A percentile compares a stretch with the other conserved stretches of the same genome.
Conservation (phyloP, 2,113 vertebrate genomes). For the Lepus timidus region DNA sequence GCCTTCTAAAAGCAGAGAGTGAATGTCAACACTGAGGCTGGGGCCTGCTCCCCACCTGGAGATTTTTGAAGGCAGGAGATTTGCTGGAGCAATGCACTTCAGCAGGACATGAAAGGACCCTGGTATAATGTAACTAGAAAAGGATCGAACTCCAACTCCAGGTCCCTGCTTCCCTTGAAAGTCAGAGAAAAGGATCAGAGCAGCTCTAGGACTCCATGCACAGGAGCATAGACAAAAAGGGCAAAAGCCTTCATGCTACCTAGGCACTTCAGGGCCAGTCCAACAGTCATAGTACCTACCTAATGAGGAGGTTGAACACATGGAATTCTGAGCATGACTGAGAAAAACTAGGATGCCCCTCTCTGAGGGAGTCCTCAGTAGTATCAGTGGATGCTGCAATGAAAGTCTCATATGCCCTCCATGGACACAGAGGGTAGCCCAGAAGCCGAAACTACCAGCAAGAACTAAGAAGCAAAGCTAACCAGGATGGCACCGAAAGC, state of each 20-base stretch:
- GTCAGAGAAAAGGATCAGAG: not conserved
- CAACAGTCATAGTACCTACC: not conserved
- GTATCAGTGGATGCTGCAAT: not conserved
- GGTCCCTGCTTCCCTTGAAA: not conserved
- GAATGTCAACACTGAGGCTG: not conserved
- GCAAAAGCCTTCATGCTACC: not conserved
- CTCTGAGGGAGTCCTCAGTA: not conserved
- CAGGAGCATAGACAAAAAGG: not conserved
- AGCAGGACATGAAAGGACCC: not conserved
- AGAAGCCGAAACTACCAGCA: constrained; percentile 21
- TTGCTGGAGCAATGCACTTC: not conserved
- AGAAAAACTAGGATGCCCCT: not conserved
- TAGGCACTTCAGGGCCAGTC: not conserved
- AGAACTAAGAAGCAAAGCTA: constrained; percentile 10
- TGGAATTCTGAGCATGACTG: constrained; percentile 27
- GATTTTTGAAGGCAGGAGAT: constrained; percentile 2
- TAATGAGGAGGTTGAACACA: not conserved
- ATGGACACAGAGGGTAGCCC: not conserved
- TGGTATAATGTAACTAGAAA: not conserved
- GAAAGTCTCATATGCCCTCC: not conserved
- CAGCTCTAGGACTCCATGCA: not conserved
- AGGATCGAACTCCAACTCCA: not conserved
- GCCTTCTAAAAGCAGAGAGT: not conserved
- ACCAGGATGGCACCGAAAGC: not conserved
- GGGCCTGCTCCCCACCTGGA: not conserved